Conservation (phyloP, 2,888 invertebrate genomes). For the Hirudinaria manillensis region DNA sequence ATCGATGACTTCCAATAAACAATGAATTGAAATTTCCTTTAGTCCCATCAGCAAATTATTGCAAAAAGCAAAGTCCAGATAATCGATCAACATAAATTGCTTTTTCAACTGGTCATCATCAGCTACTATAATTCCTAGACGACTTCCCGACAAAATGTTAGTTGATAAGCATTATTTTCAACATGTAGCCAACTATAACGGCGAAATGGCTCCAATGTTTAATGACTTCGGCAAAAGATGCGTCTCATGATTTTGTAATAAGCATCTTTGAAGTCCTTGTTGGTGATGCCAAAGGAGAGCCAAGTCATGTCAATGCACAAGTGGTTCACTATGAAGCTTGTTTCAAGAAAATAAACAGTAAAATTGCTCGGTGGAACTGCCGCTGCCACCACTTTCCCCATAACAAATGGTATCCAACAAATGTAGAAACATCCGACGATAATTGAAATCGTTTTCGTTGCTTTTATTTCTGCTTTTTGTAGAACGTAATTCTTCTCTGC, state of each 20-base stretch:
- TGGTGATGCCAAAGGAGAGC: constrained; percentile 2
- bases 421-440: constrained; percentile 1
- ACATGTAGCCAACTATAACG: no score
- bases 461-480: constrained; percentile 9
- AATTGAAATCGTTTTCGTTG: background rate
- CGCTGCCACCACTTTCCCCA: background rate
- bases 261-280: constrained; percentile 6
- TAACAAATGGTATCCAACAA: background rate
- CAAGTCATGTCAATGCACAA: background rate
- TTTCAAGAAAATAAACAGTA: background rate
- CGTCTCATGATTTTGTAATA: background rate
- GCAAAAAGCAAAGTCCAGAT: no score
- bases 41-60: no score
- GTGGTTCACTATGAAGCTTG: background rate
- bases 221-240: no score
- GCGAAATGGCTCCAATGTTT: no score
- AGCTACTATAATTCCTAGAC: no score
- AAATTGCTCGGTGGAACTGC: background rate
- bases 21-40: no score
- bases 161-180: no score
- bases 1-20: no score
- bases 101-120: no score
- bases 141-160: no score
- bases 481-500: background rate
- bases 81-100: no score